Percentiles rank a stretch among this genome's conserved stretches.
phyloP scores from a whole-genome alignment of 2,113 vertebrate species.

The Mesoclemmys tuberculata region DNA sequence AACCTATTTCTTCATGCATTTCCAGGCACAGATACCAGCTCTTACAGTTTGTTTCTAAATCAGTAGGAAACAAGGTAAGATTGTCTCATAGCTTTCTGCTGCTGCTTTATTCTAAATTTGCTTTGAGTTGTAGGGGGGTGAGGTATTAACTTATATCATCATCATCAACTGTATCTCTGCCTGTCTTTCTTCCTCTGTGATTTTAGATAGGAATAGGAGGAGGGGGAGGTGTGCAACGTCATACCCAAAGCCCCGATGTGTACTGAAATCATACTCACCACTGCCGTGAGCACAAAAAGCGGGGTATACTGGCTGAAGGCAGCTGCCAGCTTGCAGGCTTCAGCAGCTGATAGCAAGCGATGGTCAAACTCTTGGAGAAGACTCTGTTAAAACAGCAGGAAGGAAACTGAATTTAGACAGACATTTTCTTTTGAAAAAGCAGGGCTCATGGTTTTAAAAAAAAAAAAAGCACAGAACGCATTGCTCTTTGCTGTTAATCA shows the following conservation, averaged over 20 bases:
- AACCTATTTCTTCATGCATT: background rate
- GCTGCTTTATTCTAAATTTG: background rate
- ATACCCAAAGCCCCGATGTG: background rate
- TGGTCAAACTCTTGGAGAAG: constrained; percentile 83
- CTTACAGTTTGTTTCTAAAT: background rate
- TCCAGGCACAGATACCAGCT: fast-evolving
- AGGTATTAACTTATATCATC: background rate
- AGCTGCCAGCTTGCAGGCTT: constrained; percentile 89
- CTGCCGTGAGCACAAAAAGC: constrained; percentile 90
- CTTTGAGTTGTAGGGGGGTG: background rate
- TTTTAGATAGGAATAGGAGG: background rate
- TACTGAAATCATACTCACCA: constrained; percentile 76
- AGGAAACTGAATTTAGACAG: background rate
- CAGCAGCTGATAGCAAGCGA: constrained; percentile 88
- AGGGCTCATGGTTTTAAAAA: background rate
- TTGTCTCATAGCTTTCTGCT: background rate
- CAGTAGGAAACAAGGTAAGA: background rate
- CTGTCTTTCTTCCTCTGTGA: background rate
- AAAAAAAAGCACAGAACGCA: too few relatives aligned
- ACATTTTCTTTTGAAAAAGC: background rate
- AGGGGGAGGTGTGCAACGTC: fast-evolving
- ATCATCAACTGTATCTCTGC: background rate
- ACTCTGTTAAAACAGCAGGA: constrained; percentile 63
- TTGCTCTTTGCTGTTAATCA: background rate
- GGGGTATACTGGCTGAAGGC: constrained; percentile 91